phyloP scores from a whole-genome alignment of 2,797 vertebrate genomes.

The Anguilla megastoma region DNA sequence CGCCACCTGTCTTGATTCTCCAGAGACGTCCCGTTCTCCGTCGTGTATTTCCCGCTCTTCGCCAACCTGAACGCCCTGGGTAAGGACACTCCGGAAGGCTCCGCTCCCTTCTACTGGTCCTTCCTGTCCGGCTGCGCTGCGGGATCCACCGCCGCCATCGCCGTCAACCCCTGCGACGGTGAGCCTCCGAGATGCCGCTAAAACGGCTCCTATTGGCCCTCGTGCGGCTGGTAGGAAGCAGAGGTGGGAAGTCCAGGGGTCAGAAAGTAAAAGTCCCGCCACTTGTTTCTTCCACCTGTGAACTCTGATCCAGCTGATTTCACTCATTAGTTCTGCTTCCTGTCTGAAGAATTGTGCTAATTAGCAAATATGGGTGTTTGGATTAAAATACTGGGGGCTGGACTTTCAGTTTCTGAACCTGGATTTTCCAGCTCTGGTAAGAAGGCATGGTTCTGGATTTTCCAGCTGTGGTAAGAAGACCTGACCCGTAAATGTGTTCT shows the following conservation, averaged over 20 bases:
- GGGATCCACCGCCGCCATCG: slow-evolving; percentile 76
- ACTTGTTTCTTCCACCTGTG: too few species aligned
- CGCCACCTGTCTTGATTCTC: slow-evolving; percentile 24
- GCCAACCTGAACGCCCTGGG: slow-evolving; percentile 77
- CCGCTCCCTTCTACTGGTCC: slow-evolving; percentile 77
- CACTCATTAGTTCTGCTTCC: neutral
- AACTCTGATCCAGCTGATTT: neutral
- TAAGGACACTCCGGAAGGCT: slow-evolving; percentile 57
- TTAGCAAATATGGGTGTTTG: neutral
- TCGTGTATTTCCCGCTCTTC: slow-evolving; percentile 83
- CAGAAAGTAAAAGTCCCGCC: too few species aligned
- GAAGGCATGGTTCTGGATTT: neutral
- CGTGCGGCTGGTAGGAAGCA: neutral
- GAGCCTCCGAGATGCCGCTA: slow-evolving; percentile 33
- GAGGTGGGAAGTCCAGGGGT: too few species aligned
- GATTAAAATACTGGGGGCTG: neutral
- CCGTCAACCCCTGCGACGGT: slow-evolving; percentile 83
- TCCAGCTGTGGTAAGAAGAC: neutral
- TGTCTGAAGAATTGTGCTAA: neutral
- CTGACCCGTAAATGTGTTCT: neutral
- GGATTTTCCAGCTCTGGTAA: neutral
- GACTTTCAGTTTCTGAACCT: too few species aligned
- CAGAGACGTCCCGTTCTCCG: slow-evolving; percentile 82
- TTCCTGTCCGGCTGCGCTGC: slow-evolving; percentile 78
- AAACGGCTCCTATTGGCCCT: neutral